Conservation (phyloP, 2,797 vertebrate genomes). For the Cichlasoma orientale region DNA sequence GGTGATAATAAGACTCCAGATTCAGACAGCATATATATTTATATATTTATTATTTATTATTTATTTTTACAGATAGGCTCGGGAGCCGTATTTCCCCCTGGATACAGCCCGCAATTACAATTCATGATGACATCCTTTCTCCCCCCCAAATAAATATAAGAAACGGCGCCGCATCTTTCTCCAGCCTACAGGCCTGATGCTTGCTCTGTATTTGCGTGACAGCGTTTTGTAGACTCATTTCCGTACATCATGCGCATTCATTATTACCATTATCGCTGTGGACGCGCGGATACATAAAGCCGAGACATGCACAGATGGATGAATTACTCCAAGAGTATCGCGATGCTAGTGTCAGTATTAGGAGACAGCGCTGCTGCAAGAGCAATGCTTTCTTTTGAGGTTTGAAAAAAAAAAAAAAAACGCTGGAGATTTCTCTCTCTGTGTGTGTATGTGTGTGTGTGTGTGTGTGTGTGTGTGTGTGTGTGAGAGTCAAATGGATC, state of each 20-base stretch:
- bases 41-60: too few relatives aligned
- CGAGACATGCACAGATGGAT: slow-evolving; percentile 46
- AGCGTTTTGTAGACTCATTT: slow-evolving; percentile 47
- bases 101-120: slow-evolving; percentile 57
- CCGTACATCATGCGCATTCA: slow-evolving; percentile 67
- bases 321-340: slow-evolving; percentile 31
- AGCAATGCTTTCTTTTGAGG: not conserved
- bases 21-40: not conserved
- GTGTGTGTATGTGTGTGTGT: not conserved
- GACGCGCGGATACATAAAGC: slow-evolving; percentile 21
- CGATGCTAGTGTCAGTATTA: slow-evolving; percentile 35
- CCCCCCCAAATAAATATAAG: slow-evolving; percentile 18
- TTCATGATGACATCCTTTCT: slow-evolving; percentile 68
- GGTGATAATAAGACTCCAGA: slow-evolving; percentile 10
- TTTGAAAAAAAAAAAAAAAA: not conserved
- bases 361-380: slow-evolving; percentile 17
- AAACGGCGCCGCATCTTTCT: slow-evolving; percentile 44
- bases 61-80: slow-evolving; percentile 5
- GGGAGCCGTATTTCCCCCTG: slow-evolving; percentile 37
- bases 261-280: slow-evolving; percentile 44
- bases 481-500: not conserved
- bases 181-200: slow-evolving; percentile 11
- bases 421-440: not conserved
- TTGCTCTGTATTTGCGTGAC: slow-evolving; percentile 20
- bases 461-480: not conserved